Percentiles rank a stretch among this genome's conserved stretches.
phyloP scores from a whole-genome alignment of 2,888 invertebrate species.

The Pseudeuparius sepicola region DNA sequence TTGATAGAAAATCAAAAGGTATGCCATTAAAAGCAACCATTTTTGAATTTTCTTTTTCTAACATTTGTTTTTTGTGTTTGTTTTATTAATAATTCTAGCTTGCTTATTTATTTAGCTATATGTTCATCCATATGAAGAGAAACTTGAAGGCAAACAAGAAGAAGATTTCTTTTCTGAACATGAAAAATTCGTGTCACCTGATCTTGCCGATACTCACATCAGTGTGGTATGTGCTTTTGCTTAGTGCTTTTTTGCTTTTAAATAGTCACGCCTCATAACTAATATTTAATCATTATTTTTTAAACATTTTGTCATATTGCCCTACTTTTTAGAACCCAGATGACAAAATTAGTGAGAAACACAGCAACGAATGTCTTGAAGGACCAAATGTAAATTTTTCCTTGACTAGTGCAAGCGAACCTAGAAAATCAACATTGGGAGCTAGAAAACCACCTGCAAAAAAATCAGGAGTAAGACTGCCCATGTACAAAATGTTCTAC shows the following conservation, averaged over 20 bases:
- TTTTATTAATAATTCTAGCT: neutral
- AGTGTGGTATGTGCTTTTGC: too few relatives aligned
- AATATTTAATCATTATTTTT: too few relatives aligned
- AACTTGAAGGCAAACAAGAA: constrained; percentile 55
- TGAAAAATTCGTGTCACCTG: constrained; percentile 38
- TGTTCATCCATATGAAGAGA: constrained; percentile 55
- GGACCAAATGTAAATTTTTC: constrained; percentile 35
- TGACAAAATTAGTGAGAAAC: constrained; percentile 1
- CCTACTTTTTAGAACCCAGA: too few relatives aligned
- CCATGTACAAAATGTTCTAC: too few relatives aligned
- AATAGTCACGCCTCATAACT: too few relatives aligned
- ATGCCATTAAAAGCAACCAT: constrained; percentile 22
- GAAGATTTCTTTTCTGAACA: constrained; percentile 88
- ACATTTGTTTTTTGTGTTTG: neutral
- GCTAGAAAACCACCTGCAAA: constrained; percentile 58
- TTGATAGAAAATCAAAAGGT: constrained; percentile 28
- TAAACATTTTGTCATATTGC: too few relatives aligned
- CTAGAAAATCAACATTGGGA: constrained; percentile 60
- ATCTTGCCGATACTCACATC: too few relatives aligned
- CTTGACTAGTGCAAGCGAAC: constrained; percentile 22
- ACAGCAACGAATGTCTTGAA: constrained; percentile 24
- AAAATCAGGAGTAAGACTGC: constrained; percentile 58
- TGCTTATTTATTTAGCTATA: constrained; percentile 51
- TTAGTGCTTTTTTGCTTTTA: too few relatives aligned
- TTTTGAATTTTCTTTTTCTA: neutral